phyloP scores from a whole-genome alignment of 2,888 invertebrate genomes.

The Euplagia quadripunctaria region DNA sequence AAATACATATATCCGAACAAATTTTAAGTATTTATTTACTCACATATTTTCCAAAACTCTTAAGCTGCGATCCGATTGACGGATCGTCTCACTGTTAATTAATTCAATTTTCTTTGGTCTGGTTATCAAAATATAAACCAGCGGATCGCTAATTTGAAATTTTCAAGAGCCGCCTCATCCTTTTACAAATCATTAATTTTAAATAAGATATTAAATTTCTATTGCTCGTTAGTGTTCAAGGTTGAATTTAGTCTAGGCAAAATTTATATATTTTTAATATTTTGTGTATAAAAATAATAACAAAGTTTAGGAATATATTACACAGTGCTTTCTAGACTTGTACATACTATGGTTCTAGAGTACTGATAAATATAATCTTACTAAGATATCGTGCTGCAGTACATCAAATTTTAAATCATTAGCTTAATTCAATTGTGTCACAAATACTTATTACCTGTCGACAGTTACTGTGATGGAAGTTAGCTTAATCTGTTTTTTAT shows the following conservation, averaged over 20 bases:
- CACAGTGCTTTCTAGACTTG: too few species aligned
- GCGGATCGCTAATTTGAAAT: neutral
- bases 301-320: too few species aligned
- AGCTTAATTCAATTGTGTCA: too few species aligned
- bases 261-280: neutral
- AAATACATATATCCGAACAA: neutral
- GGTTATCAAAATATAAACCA: neutral
- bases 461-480: too few species aligned
- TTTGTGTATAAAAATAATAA: neutral
- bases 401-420: too few species aligned
- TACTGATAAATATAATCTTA: too few species aligned
- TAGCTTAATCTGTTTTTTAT: too few species aligned
- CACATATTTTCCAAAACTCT: neutral
- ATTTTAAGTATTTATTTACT: neutral
- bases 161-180: neutral
- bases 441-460: too few species aligned
- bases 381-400: too few species aligned
- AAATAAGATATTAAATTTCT: slow-evolving; percentile 2
- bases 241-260: neutral
- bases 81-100: neutral
- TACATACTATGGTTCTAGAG: too few species aligned
- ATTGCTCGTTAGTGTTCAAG: slow-evolving; percentile 6
- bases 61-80: neutral
- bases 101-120: neutral
- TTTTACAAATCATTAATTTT: slow-evolving; percentile 4